phyloP scores from a whole-genome alignment of 2,888 invertebrate genomes.

The Melangyna quadrimaculata region DNA sequence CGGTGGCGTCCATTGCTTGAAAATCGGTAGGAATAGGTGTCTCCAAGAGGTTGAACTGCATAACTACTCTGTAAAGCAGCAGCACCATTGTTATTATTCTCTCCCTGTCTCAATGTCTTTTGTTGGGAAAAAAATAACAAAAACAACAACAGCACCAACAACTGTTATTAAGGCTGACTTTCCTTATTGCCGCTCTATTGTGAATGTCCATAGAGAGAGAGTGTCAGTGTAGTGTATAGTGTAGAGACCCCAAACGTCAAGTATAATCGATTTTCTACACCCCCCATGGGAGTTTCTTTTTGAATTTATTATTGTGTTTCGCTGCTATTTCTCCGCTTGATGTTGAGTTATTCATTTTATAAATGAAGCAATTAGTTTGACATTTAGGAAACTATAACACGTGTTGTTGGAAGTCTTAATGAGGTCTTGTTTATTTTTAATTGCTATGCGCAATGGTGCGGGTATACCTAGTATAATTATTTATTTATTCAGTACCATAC shows the following conservation, averaged over 20 bases:
- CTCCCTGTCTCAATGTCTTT: conserved; percentile 12
- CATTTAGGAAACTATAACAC: conserved; percentile 61
- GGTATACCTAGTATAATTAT: background rate
- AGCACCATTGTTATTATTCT: background rate
- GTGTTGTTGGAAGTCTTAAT: conserved; percentile 62
- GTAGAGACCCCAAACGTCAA: conserved; percentile 3
- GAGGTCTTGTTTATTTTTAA: conserved; percentile 36
- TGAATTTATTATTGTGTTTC: conserved; percentile 28
- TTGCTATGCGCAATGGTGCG: conserved; percentile 22
- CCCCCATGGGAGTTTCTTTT: conserved; percentile 6
- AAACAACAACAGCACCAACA: background rate
- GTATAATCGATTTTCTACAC: conserved; percentile 59
- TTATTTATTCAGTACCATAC: background rate
- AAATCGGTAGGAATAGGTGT: conserved; percentile 67
- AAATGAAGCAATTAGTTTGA: conserved; percentile 65
- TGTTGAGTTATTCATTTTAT: conserved; percentile 48
- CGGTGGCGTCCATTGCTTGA: conserved; percentile 35
- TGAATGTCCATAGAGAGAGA: background rate
- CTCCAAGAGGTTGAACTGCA: conserved; percentile 48
- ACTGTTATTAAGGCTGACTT: conserved; percentile 53
- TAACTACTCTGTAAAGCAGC: conserved; percentile 42
- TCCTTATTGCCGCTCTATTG: conserved; percentile 17
- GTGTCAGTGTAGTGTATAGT: background rate
- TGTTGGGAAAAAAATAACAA: no score
- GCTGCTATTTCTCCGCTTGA: conserved; percentile 12